phyloP scores from a whole-genome alignment of 2,888 invertebrate genomes.

The Thelaira solivaga region DNA sequence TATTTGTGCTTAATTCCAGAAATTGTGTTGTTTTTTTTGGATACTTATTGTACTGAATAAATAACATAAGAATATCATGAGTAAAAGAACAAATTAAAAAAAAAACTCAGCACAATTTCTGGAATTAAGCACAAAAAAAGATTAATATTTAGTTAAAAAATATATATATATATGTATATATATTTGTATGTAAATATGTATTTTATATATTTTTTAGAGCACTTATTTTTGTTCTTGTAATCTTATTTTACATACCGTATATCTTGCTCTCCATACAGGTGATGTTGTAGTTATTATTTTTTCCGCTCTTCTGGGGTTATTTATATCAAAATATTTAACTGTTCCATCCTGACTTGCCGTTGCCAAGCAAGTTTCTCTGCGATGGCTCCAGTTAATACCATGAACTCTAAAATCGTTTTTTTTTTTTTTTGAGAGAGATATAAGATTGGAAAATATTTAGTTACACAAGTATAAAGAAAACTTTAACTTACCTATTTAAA shows the following conservation, averaged over 20 bases:
- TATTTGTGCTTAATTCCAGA: too few relatives aligned
- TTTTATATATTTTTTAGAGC: too few relatives aligned
- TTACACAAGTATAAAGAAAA: not conserved
- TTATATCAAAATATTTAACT: constrained; percentile 95
- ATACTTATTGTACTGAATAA: too few relatives aligned
- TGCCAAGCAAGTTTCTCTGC: constrained; percentile 88
- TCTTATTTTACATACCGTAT: too few relatives aligned
- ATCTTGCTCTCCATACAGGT: constrained; percentile 95
- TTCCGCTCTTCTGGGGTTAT: constrained; percentile 89
- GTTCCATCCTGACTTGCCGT: constrained; percentile 97
- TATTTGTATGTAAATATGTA: not conserved
- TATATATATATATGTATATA: not conserved
- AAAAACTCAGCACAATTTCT: too few relatives aligned
- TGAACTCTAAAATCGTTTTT: constrained; percentile 82
- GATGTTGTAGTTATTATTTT: constrained; percentile 88
- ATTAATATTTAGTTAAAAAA: too few relatives aligned
- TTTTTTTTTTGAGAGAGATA: constrained; percentile 73
- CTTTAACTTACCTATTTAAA: constrained; percentile 78
- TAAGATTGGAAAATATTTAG: not conserved
- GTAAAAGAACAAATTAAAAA: too few relatives aligned
- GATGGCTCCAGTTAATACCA: constrained; percentile 95
- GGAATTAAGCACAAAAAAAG: too few relatives aligned
- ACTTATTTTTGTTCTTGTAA: too few relatives aligned
- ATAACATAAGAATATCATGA: too few relatives aligned
- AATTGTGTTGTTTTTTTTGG: too few relatives aligned